These are phyloP conservation scores for Chelonus formosanus DNA, from an alignment of 2,888 invertebrate genomes.

Conservation along the genomic window DNA sequence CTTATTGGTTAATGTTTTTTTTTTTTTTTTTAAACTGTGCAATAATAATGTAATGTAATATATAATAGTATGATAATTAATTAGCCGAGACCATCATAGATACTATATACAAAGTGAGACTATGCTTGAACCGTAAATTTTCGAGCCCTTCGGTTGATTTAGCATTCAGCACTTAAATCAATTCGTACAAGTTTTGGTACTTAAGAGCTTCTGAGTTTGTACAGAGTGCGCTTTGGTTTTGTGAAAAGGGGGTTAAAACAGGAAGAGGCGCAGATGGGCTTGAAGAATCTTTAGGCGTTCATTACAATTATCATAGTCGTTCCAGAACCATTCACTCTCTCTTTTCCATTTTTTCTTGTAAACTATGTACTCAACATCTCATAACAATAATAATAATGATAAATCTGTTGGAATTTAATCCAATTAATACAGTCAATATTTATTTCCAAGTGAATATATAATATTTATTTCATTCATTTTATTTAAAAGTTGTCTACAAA, in stretches of 20 bases:
- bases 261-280: conserved; percentile 62
- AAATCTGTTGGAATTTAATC: no score
- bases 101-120: no score
- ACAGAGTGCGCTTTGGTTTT: conserved; percentile 42
- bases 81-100: no score
- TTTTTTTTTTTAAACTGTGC: no score
- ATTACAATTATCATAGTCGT: conserved; percentile 64
- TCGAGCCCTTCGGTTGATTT: conserved; percentile 61
- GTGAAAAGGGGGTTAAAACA: conserved; percentile 22
- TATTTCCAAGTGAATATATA: no score
- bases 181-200: conserved; percentile 65
- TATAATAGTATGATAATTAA: no score
- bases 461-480: no score
- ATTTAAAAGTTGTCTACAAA: no score
- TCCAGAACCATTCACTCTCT: conserved; percentile 48
- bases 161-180: conserved; percentile 66
- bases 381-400: no score
- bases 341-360: neutral
- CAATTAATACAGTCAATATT: no score
- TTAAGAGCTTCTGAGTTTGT: conserved; percentile 62
- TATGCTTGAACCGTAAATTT: conserved; percentile 6
- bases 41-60: no score
- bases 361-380: no score
- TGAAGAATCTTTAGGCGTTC: conserved; percentile 62
- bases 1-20: neutral